Evolutionary conservation across 2,888 invertebrate genomes (phyloP), one percentile per base, ranked within the genome.

Genomic region (Lymantria dispar): DNA sequence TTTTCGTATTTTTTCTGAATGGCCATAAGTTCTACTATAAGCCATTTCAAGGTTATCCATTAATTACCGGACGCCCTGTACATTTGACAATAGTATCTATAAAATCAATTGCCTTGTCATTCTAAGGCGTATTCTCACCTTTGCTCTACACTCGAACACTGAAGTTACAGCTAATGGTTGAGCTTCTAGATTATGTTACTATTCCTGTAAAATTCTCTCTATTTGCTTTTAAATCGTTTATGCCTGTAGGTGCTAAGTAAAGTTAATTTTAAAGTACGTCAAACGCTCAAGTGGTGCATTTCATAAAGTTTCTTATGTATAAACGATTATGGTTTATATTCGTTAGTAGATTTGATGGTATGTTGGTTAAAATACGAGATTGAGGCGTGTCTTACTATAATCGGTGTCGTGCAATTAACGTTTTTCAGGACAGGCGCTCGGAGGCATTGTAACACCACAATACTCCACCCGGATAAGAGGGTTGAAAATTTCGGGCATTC

Each of bases 361-460:
- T 77, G 74, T 71, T 70, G 70, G 74, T 66, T 74, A 76, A 76
- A 74, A 69, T 74, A 68, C 62, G 68, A 69, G 74, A 69, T 72
- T 72, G 74, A 69, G 66, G 56, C 48, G 54, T 57, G 53, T 49
- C 70, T 64, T 71, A 69, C 74, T 60, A 65, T 71, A 68, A 76
- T 73, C 69, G 75, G 76, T 76, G 84, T 76, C 74, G 74, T 74
- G 85, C 83, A 86, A 87, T 87, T 87, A 87, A 83, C 82, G 83
- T 83, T 85, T 85, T 86, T 80, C 80, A 81, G 83, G 76, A 76
- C 76, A 76, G 74, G 65, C 77, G 78, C 80, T 76, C 66, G 64
- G 68, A 74, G 76, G 68, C 74, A 80, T 83, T 83, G 85, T 85
- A 80, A 80, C 80, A 80, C 71, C 74, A 73, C 69, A 52, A 55